Percentiles rank a stretch among this genome's conserved stretches.
These are phyloP conservation scores for Aplodontia rufa DNA, from an alignment of 2,113 vertebrate genomes.

Conservation along the genomic window DNA sequence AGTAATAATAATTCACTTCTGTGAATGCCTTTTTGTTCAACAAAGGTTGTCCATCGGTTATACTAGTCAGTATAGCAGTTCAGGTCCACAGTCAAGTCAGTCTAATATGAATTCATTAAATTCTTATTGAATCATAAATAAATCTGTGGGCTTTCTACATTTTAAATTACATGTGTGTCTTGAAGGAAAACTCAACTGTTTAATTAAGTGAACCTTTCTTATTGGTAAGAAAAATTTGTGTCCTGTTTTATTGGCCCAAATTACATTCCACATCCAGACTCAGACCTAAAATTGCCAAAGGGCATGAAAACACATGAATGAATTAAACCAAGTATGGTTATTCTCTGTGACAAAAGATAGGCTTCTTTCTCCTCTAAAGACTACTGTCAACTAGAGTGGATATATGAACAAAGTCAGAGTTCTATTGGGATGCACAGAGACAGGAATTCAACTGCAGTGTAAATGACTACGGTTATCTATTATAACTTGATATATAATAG, in stretches of 20 bases:
- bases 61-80: not conserved
- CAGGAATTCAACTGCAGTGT: not conserved
- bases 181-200: not conserved
- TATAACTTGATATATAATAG: not conserved
- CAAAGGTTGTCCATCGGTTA: not conserved
- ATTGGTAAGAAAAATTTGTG: not conserved
- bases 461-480: not conserved
- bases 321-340: not conserved
- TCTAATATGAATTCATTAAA: constrained; percentile 21
- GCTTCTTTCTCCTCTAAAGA: not conserved
- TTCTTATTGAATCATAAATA: not conserved
- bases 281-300: not conserved
- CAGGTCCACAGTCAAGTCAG: not conserved
- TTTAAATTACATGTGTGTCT: not conserved
- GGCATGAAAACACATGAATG: not conserved
- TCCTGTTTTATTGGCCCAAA: not conserved
- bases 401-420: not conserved
- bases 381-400: not conserved
- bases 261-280: not conserved
- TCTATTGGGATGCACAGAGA: not conserved
- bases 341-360: not conserved
- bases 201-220: not conserved
- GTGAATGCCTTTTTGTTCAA: not conserved
- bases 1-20: not conserved
- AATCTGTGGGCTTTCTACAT: not conserved